Evolutionary conservation across 2,888 invertebrate species (phyloP).

Genomic region (Endomychus coccineus): DNA sequence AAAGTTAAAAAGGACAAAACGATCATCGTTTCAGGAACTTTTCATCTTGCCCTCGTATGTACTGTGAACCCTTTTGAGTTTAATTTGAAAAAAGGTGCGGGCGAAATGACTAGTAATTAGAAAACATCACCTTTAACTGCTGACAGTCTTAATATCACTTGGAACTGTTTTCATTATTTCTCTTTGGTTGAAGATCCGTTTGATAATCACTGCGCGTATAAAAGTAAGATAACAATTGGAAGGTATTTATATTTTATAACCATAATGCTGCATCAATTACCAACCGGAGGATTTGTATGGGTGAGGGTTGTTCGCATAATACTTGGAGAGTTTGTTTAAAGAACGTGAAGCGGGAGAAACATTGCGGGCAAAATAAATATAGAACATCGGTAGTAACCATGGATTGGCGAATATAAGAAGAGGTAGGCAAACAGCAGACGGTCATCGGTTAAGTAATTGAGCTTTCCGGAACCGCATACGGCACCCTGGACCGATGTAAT

Average conservation of each 20-base stretch:
- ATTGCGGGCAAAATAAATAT: constrained; percentile 34
- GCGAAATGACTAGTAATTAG: too few species aligned
- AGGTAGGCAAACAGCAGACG: constrained; percentile 39
- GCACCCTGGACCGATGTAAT: constrained; percentile 23
- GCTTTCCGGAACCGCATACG: constrained; percentile 31
- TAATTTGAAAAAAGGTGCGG: too few species aligned
- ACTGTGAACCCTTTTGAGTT: too few species aligned
- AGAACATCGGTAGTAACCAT: constrained; percentile 21
- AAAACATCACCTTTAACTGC: too few species aligned
- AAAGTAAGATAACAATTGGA: background rate
- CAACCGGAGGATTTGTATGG: constrained; percentile 25
- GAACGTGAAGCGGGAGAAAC: constrained; percentile 33
- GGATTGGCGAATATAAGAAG: constrained; percentile 31
- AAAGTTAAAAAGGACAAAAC: too few species aligned
- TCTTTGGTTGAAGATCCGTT: too few species aligned
- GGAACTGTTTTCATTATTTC: too few species aligned
- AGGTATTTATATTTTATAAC: constrained; percentile 16
- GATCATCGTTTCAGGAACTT: too few species aligned
- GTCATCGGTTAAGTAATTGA: constrained; percentile 43
- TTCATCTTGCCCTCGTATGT: too few species aligned
- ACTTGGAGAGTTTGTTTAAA: constrained; percentile 33
- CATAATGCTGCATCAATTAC: constrained; percentile 23
- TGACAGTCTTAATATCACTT: too few species aligned
- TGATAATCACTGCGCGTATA: too few species aligned
- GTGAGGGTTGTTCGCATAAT: constrained; percentile 18